Evolutionary conservation across 2,888 invertebrate species (phyloP).

Genomic region (Bedellia somnulentella): DNA sequence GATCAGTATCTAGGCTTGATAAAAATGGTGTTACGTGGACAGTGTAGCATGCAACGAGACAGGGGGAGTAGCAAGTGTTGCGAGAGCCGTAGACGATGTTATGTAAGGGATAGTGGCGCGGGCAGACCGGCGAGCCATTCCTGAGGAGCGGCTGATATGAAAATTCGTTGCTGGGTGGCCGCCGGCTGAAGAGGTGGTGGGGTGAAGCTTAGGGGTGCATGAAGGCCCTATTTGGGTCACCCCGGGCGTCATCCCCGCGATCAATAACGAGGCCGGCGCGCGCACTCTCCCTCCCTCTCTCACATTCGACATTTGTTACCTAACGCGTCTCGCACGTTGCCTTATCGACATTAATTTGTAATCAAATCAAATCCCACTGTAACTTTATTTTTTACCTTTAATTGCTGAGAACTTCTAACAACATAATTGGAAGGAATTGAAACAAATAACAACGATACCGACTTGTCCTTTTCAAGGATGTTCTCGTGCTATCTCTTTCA

Average conservation of each 20-base stretch:
- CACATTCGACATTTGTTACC: slow-evolving; percentile 33
- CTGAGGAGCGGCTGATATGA: slow-evolving; percentile 51
- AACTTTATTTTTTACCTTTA: not conserved
- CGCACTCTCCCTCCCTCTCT: slow-evolving; percentile 36
- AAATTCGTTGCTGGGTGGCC: slow-evolving; percentile 49
- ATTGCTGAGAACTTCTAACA: not conserved
- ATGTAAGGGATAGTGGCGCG: slow-evolving; percentile 35
- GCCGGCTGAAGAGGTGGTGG: slow-evolving; percentile 22
- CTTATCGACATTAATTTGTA: slow-evolving; percentile 39
- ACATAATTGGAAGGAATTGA: too few species aligned
- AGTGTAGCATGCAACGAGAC: too few species aligned
- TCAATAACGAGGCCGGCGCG: slow-evolving; percentile 56
- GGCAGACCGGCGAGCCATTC: slow-evolving; percentile 43
- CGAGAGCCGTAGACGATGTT: too few species aligned
- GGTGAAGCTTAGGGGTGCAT: slow-evolving; percentile 31
- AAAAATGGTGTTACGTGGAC: too few species aligned
- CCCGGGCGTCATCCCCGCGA: slow-evolving; percentile 57
- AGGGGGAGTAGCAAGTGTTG: too few species aligned
- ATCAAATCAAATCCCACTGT: not conserved
- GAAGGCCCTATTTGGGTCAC: slow-evolving; percentile 61
- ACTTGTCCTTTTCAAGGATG: slow-evolving; percentile 16
- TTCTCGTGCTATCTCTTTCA: not conserved
- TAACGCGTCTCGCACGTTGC: slow-evolving; percentile 47
- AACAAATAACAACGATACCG: not conserved
- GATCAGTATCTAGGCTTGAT: too few species aligned